phyloP scores from a whole-genome alignment of 2,113 vertebrate genomes.

The Cephalopterus ornatus region DNA sequence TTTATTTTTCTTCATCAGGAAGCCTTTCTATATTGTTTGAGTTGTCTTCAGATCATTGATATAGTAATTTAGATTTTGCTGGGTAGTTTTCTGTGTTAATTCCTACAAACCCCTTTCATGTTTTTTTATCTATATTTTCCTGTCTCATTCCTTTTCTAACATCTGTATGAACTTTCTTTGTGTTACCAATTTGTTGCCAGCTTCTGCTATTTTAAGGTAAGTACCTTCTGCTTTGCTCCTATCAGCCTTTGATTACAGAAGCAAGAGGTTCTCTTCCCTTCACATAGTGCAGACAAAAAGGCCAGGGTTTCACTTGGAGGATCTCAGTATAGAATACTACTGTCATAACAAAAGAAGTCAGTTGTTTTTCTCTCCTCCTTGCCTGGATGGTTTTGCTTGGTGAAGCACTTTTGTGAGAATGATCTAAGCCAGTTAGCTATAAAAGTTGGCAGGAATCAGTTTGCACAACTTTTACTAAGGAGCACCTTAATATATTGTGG shows the following conservation, averaged over 20 bases:
- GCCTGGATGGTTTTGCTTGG: not conserved
- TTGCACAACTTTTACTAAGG: not conserved
- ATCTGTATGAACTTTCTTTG: not conserved
- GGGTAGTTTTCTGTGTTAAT: not conserved
- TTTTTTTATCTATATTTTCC: not conserved
- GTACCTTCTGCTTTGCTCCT: not conserved
- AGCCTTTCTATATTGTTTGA: not conserved
- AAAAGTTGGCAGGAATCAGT: not conserved
- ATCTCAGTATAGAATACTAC: not conserved
- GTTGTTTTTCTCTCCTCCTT: not conserved
- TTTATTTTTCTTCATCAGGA: not conserved
- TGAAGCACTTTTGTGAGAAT: not conserved
- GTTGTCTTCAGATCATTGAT: not conserved
- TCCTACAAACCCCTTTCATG: not conserved
- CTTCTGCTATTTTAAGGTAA: not conserved
- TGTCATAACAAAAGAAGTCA: not conserved
- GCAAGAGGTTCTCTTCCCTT: not conserved
- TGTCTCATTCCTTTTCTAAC: not conserved
- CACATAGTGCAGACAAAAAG: not conserved
- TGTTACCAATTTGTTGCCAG: not conserved
- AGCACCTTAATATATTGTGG: not conserved
- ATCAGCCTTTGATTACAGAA: not conserved
- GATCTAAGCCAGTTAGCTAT: not conserved
- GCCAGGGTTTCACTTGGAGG: not conserved
- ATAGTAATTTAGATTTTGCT: not conserved